Evolutionary conservation across 1,140 invertebrate species (phyloP), one percentile per base, ranked within the genome.

Genomic region (Drosophila chauvacae): DNA sequence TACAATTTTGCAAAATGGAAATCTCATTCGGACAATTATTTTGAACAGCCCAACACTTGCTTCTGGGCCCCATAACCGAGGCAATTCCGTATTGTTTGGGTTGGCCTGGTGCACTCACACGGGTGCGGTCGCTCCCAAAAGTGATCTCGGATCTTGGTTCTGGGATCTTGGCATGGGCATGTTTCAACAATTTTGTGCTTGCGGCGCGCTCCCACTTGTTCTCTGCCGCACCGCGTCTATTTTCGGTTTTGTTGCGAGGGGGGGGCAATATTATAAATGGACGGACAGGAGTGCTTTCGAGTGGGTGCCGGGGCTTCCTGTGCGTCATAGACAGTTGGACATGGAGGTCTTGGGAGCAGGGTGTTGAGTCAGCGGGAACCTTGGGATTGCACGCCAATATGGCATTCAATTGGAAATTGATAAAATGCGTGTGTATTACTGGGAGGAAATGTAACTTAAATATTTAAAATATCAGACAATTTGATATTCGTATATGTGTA

Each of bases 161-260:
- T 37, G 50, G 60, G 47, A 51, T 70, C 66, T 62, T 62, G 33
- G 69, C 75, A 71, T 71, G 69, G 82, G 82, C 75, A 69, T 80
- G 71, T 69, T 87, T 77, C 71, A 82, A 86, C 64, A 82, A 65
- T 61, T 80, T 87, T 82, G 48, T 62, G 63, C 65, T 86, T 86
- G 82, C 84, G 80, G 74, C 77, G 61, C 53, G 53, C 45, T 78
- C 39, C 56, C 63, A 57, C 61, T 56, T 77, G 64, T 65, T 77
- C 33, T 68, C 50, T 7, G 18, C n/a, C 16, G 23, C 35, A 30
- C 16, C 18, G 30, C 42, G 72, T 33, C 74, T 77, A 77, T 77
- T 77, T 77, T 77, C 35, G 56, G 64, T 33, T 69, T 30, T 69
- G 23, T 50, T 51, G 11, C 50, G 28, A 16, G 47, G 68, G 74